These are phyloP conservation scores for Coregonus sp. DNA, from an alignment of 2,797 vertebrate genomes.

Conservation along the genomic window DNA sequence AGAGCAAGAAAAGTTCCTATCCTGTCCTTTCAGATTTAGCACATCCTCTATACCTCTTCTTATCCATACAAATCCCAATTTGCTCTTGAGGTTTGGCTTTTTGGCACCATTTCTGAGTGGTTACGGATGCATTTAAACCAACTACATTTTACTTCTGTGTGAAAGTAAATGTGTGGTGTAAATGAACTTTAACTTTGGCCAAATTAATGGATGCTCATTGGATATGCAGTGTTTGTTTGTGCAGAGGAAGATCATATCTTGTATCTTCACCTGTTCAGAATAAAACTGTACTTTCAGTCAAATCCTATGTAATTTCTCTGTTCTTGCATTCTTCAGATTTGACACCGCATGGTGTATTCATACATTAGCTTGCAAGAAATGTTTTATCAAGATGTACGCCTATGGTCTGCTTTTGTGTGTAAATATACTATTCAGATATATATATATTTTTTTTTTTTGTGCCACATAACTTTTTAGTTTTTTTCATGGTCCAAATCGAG, in stretches of 20 bases:
- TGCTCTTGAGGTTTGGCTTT: constrained; percentile 20
- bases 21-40: constrained; percentile 27
- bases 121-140: constrained; percentile 46
- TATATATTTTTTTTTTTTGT: too few relatives aligned
- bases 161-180: constrained; percentile 34
- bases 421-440: too few relatives aligned
- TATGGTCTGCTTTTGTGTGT: background rate
- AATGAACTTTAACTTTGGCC: constrained; percentile 46
- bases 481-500: too few relatives aligned
- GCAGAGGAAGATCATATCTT: constrained; percentile 51
- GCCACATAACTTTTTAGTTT: too few relatives aligned
- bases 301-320: constrained; percentile 12
- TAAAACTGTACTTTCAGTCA: constrained; percentile 48
- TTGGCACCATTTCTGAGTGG: constrained; percentile 35
- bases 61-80: constrained; percentile 20
- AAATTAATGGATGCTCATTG: constrained; percentile 38
- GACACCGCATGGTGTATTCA: constrained; percentile 36
- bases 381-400: too few relatives aligned
- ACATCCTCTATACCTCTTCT: constrained; percentile 42
- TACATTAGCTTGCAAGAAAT: too few relatives aligned
- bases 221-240: constrained; percentile 52
- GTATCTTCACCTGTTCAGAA: constrained; percentile 60
- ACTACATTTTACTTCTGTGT: constrained; percentile 59
- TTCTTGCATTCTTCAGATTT: constrained; percentile 14
- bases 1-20: constrained; percentile 8